Base-by-base conservation (phyloP, 37 sponge, comb jelly and placozoan species). In the Lycopodina hypogea region DNA sequence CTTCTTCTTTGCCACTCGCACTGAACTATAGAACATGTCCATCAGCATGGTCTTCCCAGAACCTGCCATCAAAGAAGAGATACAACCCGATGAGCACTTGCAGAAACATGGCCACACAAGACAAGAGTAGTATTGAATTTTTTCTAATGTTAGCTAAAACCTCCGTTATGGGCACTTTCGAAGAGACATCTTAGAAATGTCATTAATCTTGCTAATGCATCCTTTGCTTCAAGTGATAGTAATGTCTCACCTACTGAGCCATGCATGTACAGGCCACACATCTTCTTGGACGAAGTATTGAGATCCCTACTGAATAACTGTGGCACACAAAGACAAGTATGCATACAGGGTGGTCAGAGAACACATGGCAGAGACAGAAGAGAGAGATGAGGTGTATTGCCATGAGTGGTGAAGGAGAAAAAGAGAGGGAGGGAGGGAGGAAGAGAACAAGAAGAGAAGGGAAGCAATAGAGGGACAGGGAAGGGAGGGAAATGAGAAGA, bases 21-120 rank as follows among this genome's bases (percentile, higher is more conserved):
- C 59, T 26, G 67, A 68, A 24, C 88, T 69, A 70, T 81, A 97
- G 81, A 97, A 97, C 80, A 92, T 53, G 79, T 97, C 98, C 98
- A 97, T 97, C 68, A 97, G 40, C 98, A 97, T 97, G 21, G 98
- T 97, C 89, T 97, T 97, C 18, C 98, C 98, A 70, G 91, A 72
- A 32, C 96, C 93, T 92, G 35, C 29, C 62, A 0, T 17, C 28
- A 33, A 30, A 53, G 39, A 8, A 78, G 29, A 56, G 3, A 62
- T 9, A 23, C 28, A 23, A 62, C 23, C 11, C 28, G 19, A n/a
- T n/a, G 19, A 62, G 64, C 64, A 62, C 23, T 62, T 24, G 19
- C 23, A 15, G 9, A 26, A 24, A 14, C 19, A 60, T 60, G 24
- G 4, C 24, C 61, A 52, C 33, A 42, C 40, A 41, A 37, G n/a